phyloP scores from a whole-genome alignment of 2,888 invertebrate species.

The Leistus spinibarbis region DNA sequence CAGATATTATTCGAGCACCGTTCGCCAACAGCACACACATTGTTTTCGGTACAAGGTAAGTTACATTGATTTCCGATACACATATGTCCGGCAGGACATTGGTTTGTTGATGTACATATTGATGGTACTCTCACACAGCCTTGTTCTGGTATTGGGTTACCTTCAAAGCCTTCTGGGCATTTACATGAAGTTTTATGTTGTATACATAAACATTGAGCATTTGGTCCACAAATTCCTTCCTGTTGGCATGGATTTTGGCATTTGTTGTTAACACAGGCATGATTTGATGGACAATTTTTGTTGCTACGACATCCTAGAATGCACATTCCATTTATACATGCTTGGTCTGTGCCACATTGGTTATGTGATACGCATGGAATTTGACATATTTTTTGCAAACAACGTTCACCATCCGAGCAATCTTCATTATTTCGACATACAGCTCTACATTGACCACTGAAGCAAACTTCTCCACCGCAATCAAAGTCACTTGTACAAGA shows the following conservation, averaged over 20 bases:
- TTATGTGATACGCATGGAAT: slow-evolving; percentile 80
- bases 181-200: slow-evolving; percentile 78
- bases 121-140: slow-evolving; percentile 85
- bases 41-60: slow-evolving; percentile 75
- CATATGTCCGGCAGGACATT: slow-evolving; percentile 78
- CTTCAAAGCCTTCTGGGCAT: slow-evolving; percentile 85
- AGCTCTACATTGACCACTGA: slow-evolving; percentile 81
- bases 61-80: slow-evolving; percentile 81
- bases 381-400: slow-evolving; percentile 77
- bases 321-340: slow-evolving; percentile 81
- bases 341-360: slow-evolving; percentile 79
- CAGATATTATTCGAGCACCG: slow-evolving; percentile 80
- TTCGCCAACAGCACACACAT: slow-evolving; percentile 82
- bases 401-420: slow-evolving; percentile 80
- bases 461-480: slow-evolving; percentile 80
- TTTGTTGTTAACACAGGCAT: slow-evolving; percentile 84
- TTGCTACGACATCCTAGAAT: slow-evolving; percentile 84
- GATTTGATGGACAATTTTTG: slow-evolving; percentile 75
- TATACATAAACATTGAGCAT: slow-evolving; percentile 77
- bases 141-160: slow-evolving; percentile 85
- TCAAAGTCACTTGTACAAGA: slow-evolving; percentile 74
- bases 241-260: slow-evolving; percentile 83
- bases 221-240: slow-evolving; percentile 80
- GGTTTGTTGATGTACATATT: slow-evolving; percentile 68
- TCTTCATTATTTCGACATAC: slow-evolving; percentile 79